Evolutionary conservation across 1,140 invertebrate genomes (phyloP).

Genomic region (Drosophila subpulchrella): DNA sequence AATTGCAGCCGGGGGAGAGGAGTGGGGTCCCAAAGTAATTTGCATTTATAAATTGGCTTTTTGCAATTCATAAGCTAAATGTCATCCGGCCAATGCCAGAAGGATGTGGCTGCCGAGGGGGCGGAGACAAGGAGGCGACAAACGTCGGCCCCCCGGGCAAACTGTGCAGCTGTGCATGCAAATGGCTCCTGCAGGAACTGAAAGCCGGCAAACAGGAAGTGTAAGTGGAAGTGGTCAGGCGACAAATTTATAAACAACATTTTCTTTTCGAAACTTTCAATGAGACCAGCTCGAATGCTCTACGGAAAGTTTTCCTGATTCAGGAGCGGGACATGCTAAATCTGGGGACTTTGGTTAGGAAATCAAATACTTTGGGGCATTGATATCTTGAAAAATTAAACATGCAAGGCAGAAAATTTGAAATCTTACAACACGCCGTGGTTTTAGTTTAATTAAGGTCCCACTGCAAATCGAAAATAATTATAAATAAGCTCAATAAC

Average conservation of each 20-base stretch:
- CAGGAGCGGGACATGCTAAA: neutral
- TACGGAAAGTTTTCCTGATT: neutral
- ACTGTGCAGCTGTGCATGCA: slow-evolving; percentile 78
- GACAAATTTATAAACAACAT: slow-evolving; percentile 39
- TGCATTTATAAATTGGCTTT: slow-evolving; percentile 83
- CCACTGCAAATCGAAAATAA: no score
- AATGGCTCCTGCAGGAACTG: slow-evolving; percentile 68
- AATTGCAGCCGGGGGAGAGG: slow-evolving; percentile 22
- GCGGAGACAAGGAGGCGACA: slow-evolving; percentile 1
- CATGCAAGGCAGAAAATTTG: no score
- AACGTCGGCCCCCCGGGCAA: slow-evolving; percentile 51
- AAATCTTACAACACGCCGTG: no score
- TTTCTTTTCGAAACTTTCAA: slow-evolving; percentile 9
- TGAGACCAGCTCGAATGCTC: neutral
- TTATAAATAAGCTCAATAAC: no score
- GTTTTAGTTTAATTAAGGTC: no score
- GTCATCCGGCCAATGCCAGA: slow-evolving; percentile 45
- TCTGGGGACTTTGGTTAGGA: neutral
- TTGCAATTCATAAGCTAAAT: slow-evolving; percentile 81
- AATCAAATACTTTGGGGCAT: neutral
- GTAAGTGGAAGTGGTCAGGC: slow-evolving; percentile 32
- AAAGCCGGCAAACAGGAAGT: slow-evolving; percentile 23
- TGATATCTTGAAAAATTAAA: neutral
- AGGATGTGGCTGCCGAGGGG: slow-evolving; percentile 12
- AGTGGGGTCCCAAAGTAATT: slow-evolving; percentile 63